A percentile compares a stretch with the other conserved stretches of the same genome.
These are phyloP conservation scores for Malurus leucopterus DNA, from an alignment of 2,797 vertebrate species.

Conservation along the genomic window DNA sequence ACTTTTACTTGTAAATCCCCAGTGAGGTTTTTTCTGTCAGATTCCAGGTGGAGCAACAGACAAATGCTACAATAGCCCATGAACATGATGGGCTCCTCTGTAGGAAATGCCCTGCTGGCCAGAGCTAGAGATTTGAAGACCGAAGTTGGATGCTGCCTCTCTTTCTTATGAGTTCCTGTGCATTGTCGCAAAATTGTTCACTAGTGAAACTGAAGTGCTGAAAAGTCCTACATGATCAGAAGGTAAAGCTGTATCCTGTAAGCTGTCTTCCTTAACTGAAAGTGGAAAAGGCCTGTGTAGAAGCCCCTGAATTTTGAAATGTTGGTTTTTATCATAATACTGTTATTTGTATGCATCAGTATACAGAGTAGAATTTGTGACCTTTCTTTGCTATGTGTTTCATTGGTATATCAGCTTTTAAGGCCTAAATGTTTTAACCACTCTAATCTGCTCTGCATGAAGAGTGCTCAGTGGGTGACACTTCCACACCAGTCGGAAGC, in stretches of 20 bases:
- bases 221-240: background rate
- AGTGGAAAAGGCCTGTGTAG: background rate
- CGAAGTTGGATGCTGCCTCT: background rate
- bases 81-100: background rate
- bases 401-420: background rate
- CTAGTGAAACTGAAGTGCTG: background rate
- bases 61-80: background rate
- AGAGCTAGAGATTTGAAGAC: background rate
- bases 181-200: background rate
- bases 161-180: background rate
- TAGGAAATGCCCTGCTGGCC: background rate
- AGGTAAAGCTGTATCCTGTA: background rate
- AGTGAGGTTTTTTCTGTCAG: background rate
- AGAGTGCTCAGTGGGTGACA: background rate
- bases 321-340: background rate
- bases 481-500: background rate
- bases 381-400: background rate
- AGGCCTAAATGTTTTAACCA: background rate
- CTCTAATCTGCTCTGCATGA: background rate
- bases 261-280: background rate
- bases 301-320: background rate
- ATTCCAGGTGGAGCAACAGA: background rate
- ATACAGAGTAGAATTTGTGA: background rate
- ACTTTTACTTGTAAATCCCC: background rate
- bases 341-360: fast-evolving